These are phyloP conservation scores for Bryconaethiops microstoma DNA, from an alignment of 2,797 vertebrate genomes.

Conservation along the genomic window DNA sequence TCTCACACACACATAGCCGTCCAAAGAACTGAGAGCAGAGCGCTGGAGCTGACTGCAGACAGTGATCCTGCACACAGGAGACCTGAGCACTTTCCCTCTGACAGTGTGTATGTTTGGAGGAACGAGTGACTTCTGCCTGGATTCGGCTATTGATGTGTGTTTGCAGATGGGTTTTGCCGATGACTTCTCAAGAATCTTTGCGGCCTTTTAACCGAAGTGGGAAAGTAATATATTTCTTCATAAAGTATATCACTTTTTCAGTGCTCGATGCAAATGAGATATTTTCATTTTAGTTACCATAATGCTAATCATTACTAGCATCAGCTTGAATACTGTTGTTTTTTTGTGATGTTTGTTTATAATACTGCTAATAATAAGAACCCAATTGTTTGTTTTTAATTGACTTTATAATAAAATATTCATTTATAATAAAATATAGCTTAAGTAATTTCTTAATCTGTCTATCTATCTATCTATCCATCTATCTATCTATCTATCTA, in stretches of 20 bases:
- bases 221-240: background rate
- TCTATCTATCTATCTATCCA: too few relatives aligned
- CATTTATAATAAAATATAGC: too few relatives aligned
- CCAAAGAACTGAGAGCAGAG: conserved; percentile 8
- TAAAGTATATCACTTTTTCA: background rate
- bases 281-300: too few relatives aligned
- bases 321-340: too few relatives aligned
- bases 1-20: background rate
- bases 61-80: conserved; percentile 32
- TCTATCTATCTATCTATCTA: too few relatives aligned
- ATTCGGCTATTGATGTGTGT: conserved; percentile 4
- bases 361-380: too few relatives aligned
- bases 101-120: background rate
- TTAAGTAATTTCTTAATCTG: too few relatives aligned
- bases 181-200: background rate
- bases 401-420: too few relatives aligned
- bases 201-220: background rate
- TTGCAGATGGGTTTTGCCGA: background rate
- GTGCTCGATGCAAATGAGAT: background rate
- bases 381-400: too few relatives aligned
- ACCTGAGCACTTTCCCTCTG: conserved; percentile 21
- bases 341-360: too few relatives aligned
- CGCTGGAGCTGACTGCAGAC: conserved; percentile 17
- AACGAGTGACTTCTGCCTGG: conserved; percentile 30
- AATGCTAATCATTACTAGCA: too few relatives aligned